Conservation (phyloP, 2,113 vertebrate species). For the Condylura cristata region DNA sequence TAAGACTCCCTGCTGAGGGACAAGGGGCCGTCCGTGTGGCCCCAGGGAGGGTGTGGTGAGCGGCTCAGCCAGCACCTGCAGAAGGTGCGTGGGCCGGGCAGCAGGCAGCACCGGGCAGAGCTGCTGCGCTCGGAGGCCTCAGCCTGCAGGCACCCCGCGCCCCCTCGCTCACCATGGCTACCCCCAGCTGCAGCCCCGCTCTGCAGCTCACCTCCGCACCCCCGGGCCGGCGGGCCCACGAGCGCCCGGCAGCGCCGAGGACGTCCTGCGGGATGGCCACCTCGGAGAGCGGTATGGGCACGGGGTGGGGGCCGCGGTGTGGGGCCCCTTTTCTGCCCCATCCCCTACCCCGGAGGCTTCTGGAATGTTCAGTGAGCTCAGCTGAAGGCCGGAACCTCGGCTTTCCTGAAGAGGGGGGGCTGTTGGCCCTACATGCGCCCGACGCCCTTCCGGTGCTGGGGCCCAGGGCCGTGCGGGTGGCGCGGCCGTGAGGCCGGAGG, state of each 20-base stretch:
- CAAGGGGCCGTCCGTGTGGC: slow-evolving; percentile 56
- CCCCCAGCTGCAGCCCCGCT: neutral
- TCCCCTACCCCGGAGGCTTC: rapidly evolving
- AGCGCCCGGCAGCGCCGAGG: slow-evolving; percentile 38
- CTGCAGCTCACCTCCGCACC: neutral
- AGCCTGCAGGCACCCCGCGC: neutral
- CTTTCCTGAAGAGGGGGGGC: neutral
- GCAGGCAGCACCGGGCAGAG: neutral
- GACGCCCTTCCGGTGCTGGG: too few relatives aligned
- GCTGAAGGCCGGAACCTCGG: neutral
- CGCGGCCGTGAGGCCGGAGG: too few relatives aligned
- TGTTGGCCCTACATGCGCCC: rapidly evolving
- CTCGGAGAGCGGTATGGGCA: slow-evolving; percentile 63
- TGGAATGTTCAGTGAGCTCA: neutral
- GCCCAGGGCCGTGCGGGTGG: too few relatives aligned
- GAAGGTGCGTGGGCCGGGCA: neutral
- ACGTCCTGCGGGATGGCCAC: slow-evolving; percentile 41
- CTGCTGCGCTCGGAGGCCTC: rapidly evolving
- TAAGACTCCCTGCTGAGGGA: neutral
- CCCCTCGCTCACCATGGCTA: slow-evolving; percentile 27
- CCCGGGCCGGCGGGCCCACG: neutral
- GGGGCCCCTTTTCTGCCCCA: neutral
- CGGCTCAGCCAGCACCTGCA: neutral
- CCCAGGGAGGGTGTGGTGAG: slow-evolving; percentile 20
- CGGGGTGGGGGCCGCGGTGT: rapidly evolving